Percentiles rank a stretch among this genome's conserved stretches.
Conservation (phyloP, 2,797 vertebrate species). For the Amblyraja radiata region DNA sequence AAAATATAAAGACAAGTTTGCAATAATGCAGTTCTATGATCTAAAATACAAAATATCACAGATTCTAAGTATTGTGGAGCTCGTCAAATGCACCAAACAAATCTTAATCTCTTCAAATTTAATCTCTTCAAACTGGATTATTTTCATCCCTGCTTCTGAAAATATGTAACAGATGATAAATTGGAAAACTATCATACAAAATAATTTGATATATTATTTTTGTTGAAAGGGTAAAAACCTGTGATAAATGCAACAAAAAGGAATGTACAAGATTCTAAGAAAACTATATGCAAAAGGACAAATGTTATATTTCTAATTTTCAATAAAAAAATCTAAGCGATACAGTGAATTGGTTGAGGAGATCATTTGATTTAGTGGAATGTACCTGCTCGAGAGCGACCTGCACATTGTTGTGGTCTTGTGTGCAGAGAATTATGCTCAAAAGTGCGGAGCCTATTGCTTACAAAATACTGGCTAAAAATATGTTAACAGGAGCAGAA, state of each 20-base stretch:
- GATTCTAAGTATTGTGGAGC: neutral
- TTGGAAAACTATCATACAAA: neutral
- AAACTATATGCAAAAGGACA: neutral
- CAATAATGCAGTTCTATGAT: neutral
- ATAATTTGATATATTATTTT: neutral
- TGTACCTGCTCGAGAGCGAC: too few relatives aligned
- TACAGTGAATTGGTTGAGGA: neutral
- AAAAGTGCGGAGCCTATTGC: neutral
- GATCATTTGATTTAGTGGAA: neutral
- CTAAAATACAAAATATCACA: neutral
- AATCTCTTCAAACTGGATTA: neutral
- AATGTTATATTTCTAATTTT: neutral
- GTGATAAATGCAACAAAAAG: conserved; percentile 46
- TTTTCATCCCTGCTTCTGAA: neutral
- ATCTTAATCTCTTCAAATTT: neutral
- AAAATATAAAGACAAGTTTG: neutral
- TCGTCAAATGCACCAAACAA: neutral
- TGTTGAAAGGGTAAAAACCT: neutral
- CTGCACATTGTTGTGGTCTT: neutral
- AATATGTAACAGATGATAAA: neutral
- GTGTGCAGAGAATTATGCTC: neutral
- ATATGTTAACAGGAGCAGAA: neutral
- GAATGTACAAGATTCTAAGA: neutral
- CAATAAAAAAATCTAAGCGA: neutral
- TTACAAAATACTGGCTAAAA: neutral